Evolutionary conservation across 2,888 invertebrate species (phyloP).

Genomic region (Agrotis ipsilon): DNA sequence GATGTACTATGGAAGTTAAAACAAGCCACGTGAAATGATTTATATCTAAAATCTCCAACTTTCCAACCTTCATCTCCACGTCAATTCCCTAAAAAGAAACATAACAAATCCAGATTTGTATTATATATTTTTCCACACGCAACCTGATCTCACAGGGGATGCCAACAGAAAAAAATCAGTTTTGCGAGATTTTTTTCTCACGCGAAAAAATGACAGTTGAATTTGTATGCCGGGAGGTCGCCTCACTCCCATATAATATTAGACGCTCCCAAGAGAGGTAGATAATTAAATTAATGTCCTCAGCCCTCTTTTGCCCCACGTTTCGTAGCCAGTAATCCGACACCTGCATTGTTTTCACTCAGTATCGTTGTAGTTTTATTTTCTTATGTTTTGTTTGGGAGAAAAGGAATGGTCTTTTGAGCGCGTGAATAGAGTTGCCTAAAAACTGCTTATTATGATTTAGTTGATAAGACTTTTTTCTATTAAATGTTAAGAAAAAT

Average conservation of each 20-base stretch:
- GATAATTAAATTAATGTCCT: conserved; percentile 90
- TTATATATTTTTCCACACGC: conserved; percentile 81
- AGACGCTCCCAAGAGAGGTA: conserved; percentile 86
- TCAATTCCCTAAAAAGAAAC: conserved; percentile 65
- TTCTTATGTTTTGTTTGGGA: conserved; percentile 68
- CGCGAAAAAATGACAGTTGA: conserved; percentile 89
- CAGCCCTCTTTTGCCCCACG: conserved; percentile 84
- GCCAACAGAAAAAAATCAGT: conserved; percentile 83
- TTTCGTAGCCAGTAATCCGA: conserved; percentile 86
- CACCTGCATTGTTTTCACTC: conserved; percentile 89
- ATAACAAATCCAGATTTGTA: conserved; percentile 83
- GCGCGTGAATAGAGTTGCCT: conserved; percentile 1
- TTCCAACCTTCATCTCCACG: conserved; percentile 23
- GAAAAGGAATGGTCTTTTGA: conserved; percentile 43
- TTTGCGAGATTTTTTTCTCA: conserved; percentile 89
- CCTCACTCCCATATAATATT: conserved; percentile 87
- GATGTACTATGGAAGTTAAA: neutral
- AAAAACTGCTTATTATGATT: neutral
- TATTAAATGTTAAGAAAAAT: too few relatives aligned
- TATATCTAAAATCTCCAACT: neutral
- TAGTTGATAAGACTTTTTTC: neutral
- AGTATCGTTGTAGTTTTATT: conserved; percentile 73
- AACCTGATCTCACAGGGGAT: conserved; percentile 87
- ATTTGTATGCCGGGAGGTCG: conserved; percentile 83
- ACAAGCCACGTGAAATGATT: neutral